Evolutionary conservation across 1,140 invertebrate genomes (phyloP), one percentile per base, ranked within the genome.

Genomic region (Heliconius eleuchia): DNA sequence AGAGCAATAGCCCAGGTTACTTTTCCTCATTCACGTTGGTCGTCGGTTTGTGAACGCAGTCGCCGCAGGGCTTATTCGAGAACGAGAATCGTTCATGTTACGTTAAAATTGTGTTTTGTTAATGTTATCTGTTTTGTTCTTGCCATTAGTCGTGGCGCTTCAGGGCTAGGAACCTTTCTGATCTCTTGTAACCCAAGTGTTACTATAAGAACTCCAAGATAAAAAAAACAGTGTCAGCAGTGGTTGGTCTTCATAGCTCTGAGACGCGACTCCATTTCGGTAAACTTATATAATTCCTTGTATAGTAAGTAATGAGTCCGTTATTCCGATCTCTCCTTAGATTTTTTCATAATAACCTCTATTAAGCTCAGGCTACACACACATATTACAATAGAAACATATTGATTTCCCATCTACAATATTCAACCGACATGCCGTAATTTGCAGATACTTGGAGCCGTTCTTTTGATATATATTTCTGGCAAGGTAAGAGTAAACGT

Each of bases 341-440:
- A 89, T 91, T 90, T 89, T 86, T 94, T 90, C 88, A 88, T 93
- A 78, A 84, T 87, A 85, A 92, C 85, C 84, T 90, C 81, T 82
- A 76, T 82, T 81, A 79, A 91, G 84, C 76, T 91, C 92, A 93
- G 91, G 91, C 92, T 93, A 93, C 88, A 91, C 85, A 94, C 92
- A 94, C 92, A 94, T 90, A 90, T 93, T 92, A 94, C 92, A 94
- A 93, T 94, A 94, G 91, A 83, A 90, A 92, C 83, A 86, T 91
- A 93, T 93, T 94, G 87, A 89, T 92, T 94, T 94, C 87, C 90
- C 89, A 94, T 88, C 90, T 88, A 92, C 89, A 92, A 85, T 91
- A 87, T 88, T 90, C 89, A 91, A 93, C 88, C 89, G 92, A 94
- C 88, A 90, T 91, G 90, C 92, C 92, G 92, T 91, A 88, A 90